These are phyloP conservation scores for Cyclura pinguis DNA, from an alignment of 2,797 vertebrate genomes.

Conservation along the genomic window DNA sequence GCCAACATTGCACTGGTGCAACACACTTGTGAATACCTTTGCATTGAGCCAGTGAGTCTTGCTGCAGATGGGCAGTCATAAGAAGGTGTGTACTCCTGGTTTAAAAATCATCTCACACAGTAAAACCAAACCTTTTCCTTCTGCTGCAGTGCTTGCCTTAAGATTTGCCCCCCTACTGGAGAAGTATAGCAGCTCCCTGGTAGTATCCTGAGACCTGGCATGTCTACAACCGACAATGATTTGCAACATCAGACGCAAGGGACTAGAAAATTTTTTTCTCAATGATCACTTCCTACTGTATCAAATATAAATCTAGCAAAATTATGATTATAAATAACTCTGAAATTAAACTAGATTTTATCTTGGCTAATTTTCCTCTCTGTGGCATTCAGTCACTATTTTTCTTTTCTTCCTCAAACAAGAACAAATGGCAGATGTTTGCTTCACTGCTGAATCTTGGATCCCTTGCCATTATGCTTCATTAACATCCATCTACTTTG, in stretches of 20 bases:
- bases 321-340: not conserved
- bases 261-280: not conserved
- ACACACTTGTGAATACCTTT: too few relatives aligned
- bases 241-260: not conserved
- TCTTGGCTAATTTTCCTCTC: not conserved
- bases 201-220: too few relatives aligned
- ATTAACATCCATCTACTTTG: conserved; percentile 13
- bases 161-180: too few relatives aligned
- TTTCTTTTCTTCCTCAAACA: not conserved
- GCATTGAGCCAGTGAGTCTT: too few relatives aligned
- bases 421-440: not conserved
- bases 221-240: not conserved
- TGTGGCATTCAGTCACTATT: not conserved
- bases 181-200: too few relatives aligned
- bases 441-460: not conserved
- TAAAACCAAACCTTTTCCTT: too few relatives aligned
- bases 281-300: not conserved
- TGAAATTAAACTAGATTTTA: not conserved
- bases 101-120: too few relatives aligned
- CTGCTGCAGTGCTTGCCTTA: too few relatives aligned
- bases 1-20: too few relatives aligned
- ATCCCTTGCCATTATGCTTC: not conserved
- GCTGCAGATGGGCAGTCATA: too few relatives aligned
- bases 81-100: too few relatives aligned
- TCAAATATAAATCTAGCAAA: not conserved